Evolutionary conservation across 2,888 invertebrate species (phyloP).

Genomic region (Trissoscelio sp.): DNA sequence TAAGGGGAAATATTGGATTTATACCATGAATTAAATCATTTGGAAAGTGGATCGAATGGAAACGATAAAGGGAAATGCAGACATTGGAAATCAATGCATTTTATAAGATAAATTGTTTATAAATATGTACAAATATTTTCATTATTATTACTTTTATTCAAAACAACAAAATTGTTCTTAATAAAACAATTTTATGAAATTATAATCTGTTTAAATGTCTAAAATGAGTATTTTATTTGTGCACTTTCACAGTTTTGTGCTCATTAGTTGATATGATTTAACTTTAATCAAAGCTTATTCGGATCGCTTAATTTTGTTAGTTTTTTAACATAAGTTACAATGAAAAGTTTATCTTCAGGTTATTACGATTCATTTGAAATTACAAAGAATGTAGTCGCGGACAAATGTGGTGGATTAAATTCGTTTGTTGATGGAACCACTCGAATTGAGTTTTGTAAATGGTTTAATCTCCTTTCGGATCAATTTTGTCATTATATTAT

Average conservation of each 20-base stretch:
- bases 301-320: neutral
- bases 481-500: constrained; percentile 27
- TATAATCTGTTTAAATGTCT: too few species aligned
- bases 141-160: too few species aligned
- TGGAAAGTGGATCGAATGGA: too few species aligned
- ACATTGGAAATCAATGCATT: too few species aligned
- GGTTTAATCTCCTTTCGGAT: constrained; percentile 20
- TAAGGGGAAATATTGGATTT: too few species aligned
- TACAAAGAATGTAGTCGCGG: neutral
- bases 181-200: too few species aligned
- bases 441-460: constrained; percentile 26
- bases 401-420: constrained; percentile 22
- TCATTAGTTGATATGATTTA: neutral
- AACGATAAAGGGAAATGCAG: too few species aligned
- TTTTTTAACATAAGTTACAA: neutral
- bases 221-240: neutral
- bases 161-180: too few species aligned
- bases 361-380: constrained; percentile 34
- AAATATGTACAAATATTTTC: too few species aligned
- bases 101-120: too few species aligned
- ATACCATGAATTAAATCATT: too few species aligned
- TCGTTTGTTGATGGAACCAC: constrained; percentile 35
- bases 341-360: constrained; percentile 22
- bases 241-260: neutral
- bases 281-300: neutral